Conservation (phyloP, 1,140 invertebrate species). For the Lerema accius region DNA sequence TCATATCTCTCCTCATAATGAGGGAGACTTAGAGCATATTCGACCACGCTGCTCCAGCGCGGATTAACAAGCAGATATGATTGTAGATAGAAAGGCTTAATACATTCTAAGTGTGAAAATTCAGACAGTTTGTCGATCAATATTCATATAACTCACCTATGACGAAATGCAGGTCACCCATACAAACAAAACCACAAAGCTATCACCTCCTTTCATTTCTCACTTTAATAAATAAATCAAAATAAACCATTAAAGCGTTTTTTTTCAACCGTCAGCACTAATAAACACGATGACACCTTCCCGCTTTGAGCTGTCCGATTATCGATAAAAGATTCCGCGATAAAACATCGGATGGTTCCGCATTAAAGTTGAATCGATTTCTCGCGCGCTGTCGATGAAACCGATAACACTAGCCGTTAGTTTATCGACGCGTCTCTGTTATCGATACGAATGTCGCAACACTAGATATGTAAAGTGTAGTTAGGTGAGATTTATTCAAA, state of each 20-base stretch:
- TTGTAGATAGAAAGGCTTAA: too few species aligned
- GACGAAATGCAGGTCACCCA: too few species aligned
- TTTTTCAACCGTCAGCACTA: conserved; percentile 28
- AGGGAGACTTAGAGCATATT: too few species aligned
- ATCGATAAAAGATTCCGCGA: conserved; percentile 30
- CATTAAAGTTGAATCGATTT: conserved; percentile 31
- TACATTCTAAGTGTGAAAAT: too few species aligned
- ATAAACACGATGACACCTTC: conserved; percentile 34
- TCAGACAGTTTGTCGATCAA: too few species aligned
- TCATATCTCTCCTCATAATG: too few species aligned
- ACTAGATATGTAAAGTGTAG: conserved; percentile 14
- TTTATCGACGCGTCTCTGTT: conserved; percentile 13
- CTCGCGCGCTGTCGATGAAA: conserved; percentile 15
- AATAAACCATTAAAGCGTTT: conserved; percentile 17
- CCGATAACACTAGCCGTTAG: conserved; percentile 22
- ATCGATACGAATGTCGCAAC: conserved; percentile 30
- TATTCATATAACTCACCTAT: too few species aligned
- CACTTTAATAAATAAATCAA: conserved; percentile 7
- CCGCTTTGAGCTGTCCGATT: conserved; percentile 32
- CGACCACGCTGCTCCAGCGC: too few species aligned
- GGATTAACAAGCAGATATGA: too few species aligned
- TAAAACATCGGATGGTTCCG: conserved; percentile 30
- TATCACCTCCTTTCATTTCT: too few species aligned
- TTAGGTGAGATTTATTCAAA: not conserved
- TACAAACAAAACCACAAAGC: too few species aligned